Evolutionary conservation across 2,113 vertebrate species (phyloP).

Genomic region (Chrysemys picta): DNA sequence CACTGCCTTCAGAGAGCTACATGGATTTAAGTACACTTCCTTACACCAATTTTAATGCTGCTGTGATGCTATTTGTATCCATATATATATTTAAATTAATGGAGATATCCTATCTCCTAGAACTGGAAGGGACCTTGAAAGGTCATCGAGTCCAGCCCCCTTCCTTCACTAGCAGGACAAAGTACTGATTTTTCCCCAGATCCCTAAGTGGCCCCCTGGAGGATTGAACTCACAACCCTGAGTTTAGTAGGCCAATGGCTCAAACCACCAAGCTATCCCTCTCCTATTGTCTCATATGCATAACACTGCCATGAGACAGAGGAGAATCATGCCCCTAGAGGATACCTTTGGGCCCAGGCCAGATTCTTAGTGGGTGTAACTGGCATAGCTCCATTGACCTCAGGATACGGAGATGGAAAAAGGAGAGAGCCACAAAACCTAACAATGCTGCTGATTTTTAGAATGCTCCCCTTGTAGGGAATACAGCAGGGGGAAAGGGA

Average conservation of each 20-base stretch:
- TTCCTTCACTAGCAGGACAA: too few relatives aligned
- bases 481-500: constrained; percentile 20
- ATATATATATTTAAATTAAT: too few relatives aligned
- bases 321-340: not conserved
- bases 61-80: not conserved
- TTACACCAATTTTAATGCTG: not conserved
- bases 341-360: not conserved
- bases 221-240: too few relatives aligned
- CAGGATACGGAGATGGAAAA: not conserved
- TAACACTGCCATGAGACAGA: too few relatives aligned
- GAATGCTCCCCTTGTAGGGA: not conserved
- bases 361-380: not conserved
- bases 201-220: too few relatives aligned
- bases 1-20: not conserved
- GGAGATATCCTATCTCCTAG: too few relatives aligned
- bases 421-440: not conserved
- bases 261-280: too few relatives aligned
- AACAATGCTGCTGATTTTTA: not conserved
- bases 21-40: not conserved
- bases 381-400: not conserved
- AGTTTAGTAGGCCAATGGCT: too few relatives aligned
- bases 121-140: too few relatives aligned
- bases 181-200: too few relatives aligned
- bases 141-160: too few relatives aligned
- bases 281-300: too few relatives aligned